Evolutionary conservation across 2,888 invertebrate species (phyloP).

Genomic region (Eristalis tenax): DNA sequence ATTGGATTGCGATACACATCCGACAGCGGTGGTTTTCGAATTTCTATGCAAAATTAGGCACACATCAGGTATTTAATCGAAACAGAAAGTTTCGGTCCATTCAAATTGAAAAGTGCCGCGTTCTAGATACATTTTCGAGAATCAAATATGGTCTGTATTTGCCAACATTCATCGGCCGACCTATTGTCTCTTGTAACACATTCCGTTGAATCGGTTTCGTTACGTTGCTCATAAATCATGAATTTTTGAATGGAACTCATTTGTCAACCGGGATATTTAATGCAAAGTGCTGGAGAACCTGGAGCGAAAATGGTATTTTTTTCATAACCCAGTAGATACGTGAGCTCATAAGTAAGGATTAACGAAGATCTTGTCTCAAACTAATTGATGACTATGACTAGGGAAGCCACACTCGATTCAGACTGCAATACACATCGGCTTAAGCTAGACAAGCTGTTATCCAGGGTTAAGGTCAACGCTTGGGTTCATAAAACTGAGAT

Average conservation of each 20-base stretch:
- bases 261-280: not conserved
- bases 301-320: not conserved
- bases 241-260: not conserved
- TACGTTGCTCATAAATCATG: not conserved
- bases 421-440: not conserved
- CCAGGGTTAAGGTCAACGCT: not conserved
- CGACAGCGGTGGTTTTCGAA: not conserved
- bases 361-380: not conserved
- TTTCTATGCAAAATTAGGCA: slow-evolving; percentile 31
- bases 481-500: not conserved
- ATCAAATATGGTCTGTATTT: not conserved
- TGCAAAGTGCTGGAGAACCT: not conserved
- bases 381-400: not conserved
- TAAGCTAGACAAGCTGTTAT: not conserved
- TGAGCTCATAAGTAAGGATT: not conserved
- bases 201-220: not conserved
- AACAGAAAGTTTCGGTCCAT: slow-evolving; percentile 45
- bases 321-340: not conserved
- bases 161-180: not conserved
- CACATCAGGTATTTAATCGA: slow-evolving; percentile 18
- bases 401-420: not conserved
- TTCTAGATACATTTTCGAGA: slow-evolving; percentile 26
- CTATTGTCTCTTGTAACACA: not conserved
- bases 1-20: not conserved
- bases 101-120: slow-evolving; percentile 8